Evolutionary conservation across 2,113 vertebrate species (phyloP).

Genomic region (Nansenia antarctica): DNA sequence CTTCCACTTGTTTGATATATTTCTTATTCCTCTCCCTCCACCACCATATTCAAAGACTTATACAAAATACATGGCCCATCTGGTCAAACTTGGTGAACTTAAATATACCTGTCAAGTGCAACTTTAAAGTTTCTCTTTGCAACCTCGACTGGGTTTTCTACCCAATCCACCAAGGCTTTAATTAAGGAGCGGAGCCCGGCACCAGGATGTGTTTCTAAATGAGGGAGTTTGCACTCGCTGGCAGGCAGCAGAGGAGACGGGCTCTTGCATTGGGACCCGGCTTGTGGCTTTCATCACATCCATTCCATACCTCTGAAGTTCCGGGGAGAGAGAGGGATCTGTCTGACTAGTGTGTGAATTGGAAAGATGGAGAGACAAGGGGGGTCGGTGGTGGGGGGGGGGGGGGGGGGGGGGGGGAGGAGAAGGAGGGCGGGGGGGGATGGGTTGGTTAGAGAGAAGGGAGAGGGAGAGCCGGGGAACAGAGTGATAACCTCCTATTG

Average conservation of each 20-base stretch:
- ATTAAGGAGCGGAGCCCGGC: slow-evolving; percentile 75
- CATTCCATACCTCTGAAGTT: slow-evolving; percentile 72
- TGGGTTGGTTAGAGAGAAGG: too few species aligned
- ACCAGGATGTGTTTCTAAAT: slow-evolving; percentile 74
- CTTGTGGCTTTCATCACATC: slow-evolving; percentile 78
- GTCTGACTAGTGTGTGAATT: slow-evolving; percentile 64
- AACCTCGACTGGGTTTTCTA: slow-evolving; percentile 60
- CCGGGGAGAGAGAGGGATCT: slow-evolving; percentile 73
- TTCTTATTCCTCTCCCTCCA: slow-evolving; percentile 37
- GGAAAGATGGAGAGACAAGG: slow-evolving; percentile 59
- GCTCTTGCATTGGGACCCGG: slow-evolving; percentile 73
- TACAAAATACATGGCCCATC: slow-evolving; percentile 78
- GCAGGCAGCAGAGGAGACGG: slow-evolving; percentile 66
- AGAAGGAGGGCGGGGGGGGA: background rate
- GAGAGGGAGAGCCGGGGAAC: slow-evolving; percentile 1
- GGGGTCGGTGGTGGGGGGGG: background rate
- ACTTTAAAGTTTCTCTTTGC: slow-evolving; percentile 69
- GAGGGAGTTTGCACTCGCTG: slow-evolving; percentile 62
- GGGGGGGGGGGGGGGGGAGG: background rate
- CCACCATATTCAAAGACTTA: slow-evolving; percentile 70
- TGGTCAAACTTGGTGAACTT: slow-evolving; percentile 78
- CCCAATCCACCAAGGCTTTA: slow-evolving; percentile 78
- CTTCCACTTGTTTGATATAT: slow-evolving; percentile 66
- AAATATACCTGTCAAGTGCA: slow-evolving; percentile 80
- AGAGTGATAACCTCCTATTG: slow-evolving; percentile 54